A percentile compares a stretch with the other conserved stretches of the same genome.
Evolutionary conservation across 2,113 vertebrate species (phyloP).

Genomic region (Grammomys surdaster): DNA sequence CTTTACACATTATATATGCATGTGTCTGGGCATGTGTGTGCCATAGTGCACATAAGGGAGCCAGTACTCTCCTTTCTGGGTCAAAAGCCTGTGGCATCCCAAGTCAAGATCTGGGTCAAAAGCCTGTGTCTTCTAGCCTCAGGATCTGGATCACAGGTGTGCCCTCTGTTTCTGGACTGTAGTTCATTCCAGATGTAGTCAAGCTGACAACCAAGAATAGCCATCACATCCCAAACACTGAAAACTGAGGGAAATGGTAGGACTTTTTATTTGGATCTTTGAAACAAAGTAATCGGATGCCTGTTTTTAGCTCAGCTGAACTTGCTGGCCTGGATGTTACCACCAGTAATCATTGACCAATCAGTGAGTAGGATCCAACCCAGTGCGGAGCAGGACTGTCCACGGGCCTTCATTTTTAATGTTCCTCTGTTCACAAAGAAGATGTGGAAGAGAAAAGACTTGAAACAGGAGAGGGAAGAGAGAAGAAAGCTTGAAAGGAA

Average conservation of each 20-base stretch:
- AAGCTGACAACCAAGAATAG: no score
- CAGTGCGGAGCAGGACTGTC: not conserved
- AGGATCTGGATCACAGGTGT: no score
- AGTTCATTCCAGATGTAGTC: no score
- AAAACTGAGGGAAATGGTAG: not conserved
- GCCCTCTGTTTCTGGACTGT: no score
- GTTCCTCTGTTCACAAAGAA: constrained; percentile 50
- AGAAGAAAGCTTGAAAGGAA: not conserved
- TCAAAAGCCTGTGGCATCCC: no score
- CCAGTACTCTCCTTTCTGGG: not conserved
- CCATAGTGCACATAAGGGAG: not conserved
- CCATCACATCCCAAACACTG: not conserved
- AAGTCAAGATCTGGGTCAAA: no score
- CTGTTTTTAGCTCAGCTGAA: not conserved
- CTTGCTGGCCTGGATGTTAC: not conserved
- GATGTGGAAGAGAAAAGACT: not conserved
- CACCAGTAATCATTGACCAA: not conserved
- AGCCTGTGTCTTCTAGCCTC: no score
- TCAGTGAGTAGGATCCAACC: not conserved
- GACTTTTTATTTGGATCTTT: constrained; percentile 26
- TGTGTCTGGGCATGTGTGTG: not conserved
- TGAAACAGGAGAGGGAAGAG: not conserved
- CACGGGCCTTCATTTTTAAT: not conserved
- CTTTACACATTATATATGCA: not conserved
- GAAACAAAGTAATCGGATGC: constrained; percentile 46